Evolutionary conservation across 2,888 invertebrate species (phyloP).

Genomic region (Tyria jacobaeae): DNA sequence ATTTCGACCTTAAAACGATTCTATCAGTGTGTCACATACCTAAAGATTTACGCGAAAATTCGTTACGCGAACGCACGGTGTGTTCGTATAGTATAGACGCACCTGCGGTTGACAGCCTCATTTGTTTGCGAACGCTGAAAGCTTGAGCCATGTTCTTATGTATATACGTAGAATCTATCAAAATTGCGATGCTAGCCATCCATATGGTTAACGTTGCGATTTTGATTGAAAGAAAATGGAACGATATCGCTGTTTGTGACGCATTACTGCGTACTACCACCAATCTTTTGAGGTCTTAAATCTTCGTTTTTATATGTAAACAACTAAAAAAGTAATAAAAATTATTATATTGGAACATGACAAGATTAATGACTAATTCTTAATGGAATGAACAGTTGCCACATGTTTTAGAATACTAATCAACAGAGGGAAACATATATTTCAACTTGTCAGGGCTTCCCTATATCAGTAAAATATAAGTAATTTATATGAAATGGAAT

Average conservation of each 20-base stretch:
- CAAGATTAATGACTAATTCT: too few relatives aligned
- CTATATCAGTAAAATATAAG: too few relatives aligned
- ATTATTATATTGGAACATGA: too few relatives aligned
- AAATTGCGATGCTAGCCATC: conserved; percentile 31
- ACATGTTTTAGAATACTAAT: too few relatives aligned
- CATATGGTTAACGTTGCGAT: conserved; percentile 7
- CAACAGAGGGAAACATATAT: too few relatives aligned
- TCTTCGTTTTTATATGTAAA: not conserved
- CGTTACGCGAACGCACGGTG: conserved; percentile 60
- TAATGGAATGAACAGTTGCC: too few relatives aligned
- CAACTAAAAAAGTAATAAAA: too few relatives aligned
- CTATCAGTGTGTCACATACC: conserved; percentile 31
- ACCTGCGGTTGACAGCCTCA: conserved; percentile 81
- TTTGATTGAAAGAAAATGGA: not conserved
- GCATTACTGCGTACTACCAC: not conserved
- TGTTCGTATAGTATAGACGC: conserved; percentile 55
- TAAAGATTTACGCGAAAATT: conserved; percentile 64
- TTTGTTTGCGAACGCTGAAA: conserved; percentile 69
- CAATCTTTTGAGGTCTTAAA: not conserved
- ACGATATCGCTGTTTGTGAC: not conserved
- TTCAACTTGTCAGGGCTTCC: too few relatives aligned
- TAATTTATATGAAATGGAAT: too few relatives aligned
- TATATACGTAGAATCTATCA: conserved; percentile 46
- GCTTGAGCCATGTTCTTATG: conserved; percentile 47
- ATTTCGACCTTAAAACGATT: too few relatives aligned